A percentile compares a stretch with the other conserved stretches of the same genome.
phyloP scores from a whole-genome alignment of 2,888 invertebrate genomes.

The Leptopilina syphax region DNA sequence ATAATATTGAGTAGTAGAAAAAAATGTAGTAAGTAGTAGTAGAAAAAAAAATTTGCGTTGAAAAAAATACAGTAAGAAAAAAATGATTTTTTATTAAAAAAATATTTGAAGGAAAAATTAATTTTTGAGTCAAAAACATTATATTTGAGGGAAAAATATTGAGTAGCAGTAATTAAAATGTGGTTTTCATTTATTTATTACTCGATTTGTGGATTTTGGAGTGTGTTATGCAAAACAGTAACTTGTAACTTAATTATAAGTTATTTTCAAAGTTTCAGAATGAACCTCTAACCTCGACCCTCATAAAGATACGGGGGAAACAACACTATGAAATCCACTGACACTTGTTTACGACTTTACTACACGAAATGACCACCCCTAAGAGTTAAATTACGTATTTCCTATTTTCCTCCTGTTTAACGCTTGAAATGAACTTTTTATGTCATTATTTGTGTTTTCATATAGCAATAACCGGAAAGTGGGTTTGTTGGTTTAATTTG shows the following conservation, averaged over 20 bases:
- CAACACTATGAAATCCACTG: conserved; percentile 10
- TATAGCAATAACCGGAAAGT: background rate
- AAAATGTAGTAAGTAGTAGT: no score
- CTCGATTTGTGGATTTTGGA: background rate
- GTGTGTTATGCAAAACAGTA: background rate
- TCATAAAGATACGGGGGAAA: conserved; percentile 8
- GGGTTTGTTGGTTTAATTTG: background rate
- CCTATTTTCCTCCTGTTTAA: background rate
- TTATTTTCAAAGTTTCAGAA: conserved; percentile 6
- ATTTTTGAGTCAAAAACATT: no score
- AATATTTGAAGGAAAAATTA: no score
- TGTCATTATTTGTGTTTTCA: background rate
- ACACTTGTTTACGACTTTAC: conserved; percentile 22
- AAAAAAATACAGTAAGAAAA: no score
- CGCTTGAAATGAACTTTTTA: conserved; percentile 7
- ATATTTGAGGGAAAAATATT: no score
- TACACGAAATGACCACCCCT: conserved; percentile 28
- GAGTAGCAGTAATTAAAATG: background rate
- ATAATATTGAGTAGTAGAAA: no score
- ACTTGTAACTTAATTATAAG: conserved; percentile 7
- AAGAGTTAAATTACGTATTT: conserved; percentile 24
- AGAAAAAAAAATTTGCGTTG: no score
- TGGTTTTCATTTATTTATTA: background rate
- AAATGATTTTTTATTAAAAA: no score
- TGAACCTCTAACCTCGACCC: background rate